These are phyloP conservation scores for Heterotis niloticus DNA, from an alignment of 2,113 vertebrate species.

Conservation along the genomic window DNA sequence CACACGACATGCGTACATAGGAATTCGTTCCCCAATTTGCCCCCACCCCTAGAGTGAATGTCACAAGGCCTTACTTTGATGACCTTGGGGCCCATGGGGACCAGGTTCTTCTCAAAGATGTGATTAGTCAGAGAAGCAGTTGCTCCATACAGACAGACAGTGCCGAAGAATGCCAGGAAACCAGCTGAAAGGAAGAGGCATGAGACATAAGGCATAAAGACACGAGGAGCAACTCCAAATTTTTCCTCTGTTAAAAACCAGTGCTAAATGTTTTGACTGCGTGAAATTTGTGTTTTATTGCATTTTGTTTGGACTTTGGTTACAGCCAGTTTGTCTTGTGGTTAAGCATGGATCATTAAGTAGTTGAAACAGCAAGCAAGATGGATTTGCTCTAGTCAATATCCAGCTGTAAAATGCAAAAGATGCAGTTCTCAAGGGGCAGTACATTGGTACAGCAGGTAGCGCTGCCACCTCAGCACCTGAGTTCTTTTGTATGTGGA, in stretches of 20 bases:
- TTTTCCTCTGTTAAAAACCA: background rate
- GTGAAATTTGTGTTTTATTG: background rate
- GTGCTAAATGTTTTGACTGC: too few relatives aligned
- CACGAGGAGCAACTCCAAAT: background rate
- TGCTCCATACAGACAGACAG: slow-evolving; percentile 26
- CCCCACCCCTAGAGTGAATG: background rate
- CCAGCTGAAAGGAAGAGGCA: slow-evolving; percentile 8
- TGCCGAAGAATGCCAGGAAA: slow-evolving; percentile 21
- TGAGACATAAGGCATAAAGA: background rate
- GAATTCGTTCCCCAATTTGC: background rate
- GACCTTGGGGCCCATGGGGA: slow-evolving; percentile 28
- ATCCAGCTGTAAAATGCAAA: too few relatives aligned
- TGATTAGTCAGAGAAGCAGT: slow-evolving; percentile 27
- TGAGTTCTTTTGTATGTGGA: too few relatives aligned
- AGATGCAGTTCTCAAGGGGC: too few relatives aligned
- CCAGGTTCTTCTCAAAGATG: slow-evolving; percentile 31
- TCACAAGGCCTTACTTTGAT: slow-evolving; percentile 22
- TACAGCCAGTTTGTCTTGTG: too few relatives aligned
- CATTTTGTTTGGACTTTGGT: too few relatives aligned
- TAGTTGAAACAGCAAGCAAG: too few relatives aligned
- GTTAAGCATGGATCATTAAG: too few relatives aligned
- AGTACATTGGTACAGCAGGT: too few relatives aligned
- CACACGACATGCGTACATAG: background rate
- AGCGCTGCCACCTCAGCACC: too few relatives aligned
- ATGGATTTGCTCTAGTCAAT: too few relatives aligned